Evolutionary conservation across 30 jellyfish, hydroid and myxozoan species (phyloP), one percentile per base, ranked within the genome.

Genomic region (Morbakka virulenta): DNA sequence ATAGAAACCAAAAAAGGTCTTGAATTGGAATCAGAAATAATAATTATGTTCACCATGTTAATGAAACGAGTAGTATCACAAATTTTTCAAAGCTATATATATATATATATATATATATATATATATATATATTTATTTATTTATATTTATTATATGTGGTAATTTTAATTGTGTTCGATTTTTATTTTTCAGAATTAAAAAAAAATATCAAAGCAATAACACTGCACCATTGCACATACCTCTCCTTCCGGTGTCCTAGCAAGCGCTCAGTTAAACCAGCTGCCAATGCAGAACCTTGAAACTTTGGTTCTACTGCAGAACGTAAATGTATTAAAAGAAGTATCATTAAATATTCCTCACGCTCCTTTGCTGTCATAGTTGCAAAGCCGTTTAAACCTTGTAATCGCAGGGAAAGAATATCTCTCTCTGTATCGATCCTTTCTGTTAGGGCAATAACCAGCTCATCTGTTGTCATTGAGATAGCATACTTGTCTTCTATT

Each of bases 201-300:
- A n/a, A n/a, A n/a, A n/a, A n/a, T n/a, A n/a, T n/a, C n/a, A n/a
- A n/a, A n/a, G n/a, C n/a, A n/a, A n/a, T n/a, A n/a, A n/a, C n/a
- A n/a, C n/a, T n/a, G n/a, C n/a, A n/a, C n/a, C n/a, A n/a, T n/a
- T n/a, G n/a, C n/a, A n/a, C 13, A 62, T 70, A 86, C 96, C 82
- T 86, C 34, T 82, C 93, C 23, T 64, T 51, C 21, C 79, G 30
- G 32, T 82, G 88, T 28, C 36, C 80, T 2, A 67, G 81, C 32
- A 83, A 32, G 36, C 99, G 70, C 36, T 92, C 99, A 4, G 81
- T 50, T 31, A 92, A 51, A 25, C 99, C 99, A 52, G 81, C 93
- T 35, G 76, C 50, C 26, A 76, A 11, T 13, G 88, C 92, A 29
- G 92, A 89, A 62, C 85, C 52, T 49, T 69, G 87, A 72, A 85